Evolutionary conservation across 2,888 invertebrate species (phyloP), one percentile per base, ranked within the genome.

Genomic region (Megaustenia siamemsis): DNA sequence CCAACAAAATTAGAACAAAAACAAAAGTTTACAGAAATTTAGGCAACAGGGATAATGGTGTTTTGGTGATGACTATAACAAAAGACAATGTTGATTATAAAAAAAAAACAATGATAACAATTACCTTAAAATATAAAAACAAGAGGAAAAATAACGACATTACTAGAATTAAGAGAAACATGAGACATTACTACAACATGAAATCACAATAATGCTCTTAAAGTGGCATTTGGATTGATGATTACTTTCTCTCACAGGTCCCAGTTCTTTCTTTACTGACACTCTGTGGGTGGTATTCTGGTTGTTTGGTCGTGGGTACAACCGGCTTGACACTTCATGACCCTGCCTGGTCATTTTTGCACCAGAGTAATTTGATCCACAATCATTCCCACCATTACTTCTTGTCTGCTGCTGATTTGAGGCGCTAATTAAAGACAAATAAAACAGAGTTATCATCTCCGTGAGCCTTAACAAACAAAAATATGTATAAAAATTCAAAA

Each of bases 211-310:
- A n/a, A n/a, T n/a, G n/a, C n/a, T n/a, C n/a, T n/a, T n/a, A n/a
- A n/a, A n/a, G n/a, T n/a, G n/a, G n/a, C n/a, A n/a, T n/a, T n/a
- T n/a, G n/a, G 71, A 10, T 43, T 12, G 3, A 28, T 24, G 3
- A 21, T 45, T 87, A 92, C 92, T 90, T 89, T 91, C 92, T 86
- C 90, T 88, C 43, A 92, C 91, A 18, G 92, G 92, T 28, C 89
- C 91, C 8, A 92, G 89, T 86, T 92, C 92, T 66, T 87, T 79
- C 63, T 87, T 90, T 49, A 71, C 80, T n/a, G 56, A 35, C 18
- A 53, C 12, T 49, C 38, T 15, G 18, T 43, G n/a, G 24, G n/a
- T 21, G 24, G 18, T 66, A 63, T 43, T 82, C 38, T 81, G 86
- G 32, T 84, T 79, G 40, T 69, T 78, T n/a, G 81, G 86, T n/a